These are phyloP conservation scores for Steatocranus sp. DNA, from an alignment of 2,797 vertebrate species.

Conservation along the genomic window DNA sequence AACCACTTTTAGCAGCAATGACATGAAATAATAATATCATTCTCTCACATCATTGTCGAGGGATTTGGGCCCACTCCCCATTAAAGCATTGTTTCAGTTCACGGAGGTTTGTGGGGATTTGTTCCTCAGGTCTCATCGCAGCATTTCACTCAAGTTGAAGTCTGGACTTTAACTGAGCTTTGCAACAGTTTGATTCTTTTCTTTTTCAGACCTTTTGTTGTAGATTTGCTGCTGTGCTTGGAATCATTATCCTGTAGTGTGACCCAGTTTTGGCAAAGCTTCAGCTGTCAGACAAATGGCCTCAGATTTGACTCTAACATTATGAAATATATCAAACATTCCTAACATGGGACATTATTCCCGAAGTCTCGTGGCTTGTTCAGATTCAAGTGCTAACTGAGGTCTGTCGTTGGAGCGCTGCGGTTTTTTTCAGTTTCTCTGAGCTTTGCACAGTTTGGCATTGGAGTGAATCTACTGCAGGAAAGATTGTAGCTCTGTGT, in stretches of 20 bases:
- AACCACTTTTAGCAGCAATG: neutral
- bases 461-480: neutral
- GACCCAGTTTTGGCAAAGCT: neutral
- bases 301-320: neutral
- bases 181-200: neutral
- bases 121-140: neutral
- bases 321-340: neutral
- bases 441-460: neutral
- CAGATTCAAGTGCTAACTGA: neutral
- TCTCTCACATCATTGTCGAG: neutral
- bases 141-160: neutral
- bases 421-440: neutral
- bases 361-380: accelerated
- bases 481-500: neutral
- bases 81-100: neutral
- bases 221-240: neutral
- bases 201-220: neutral
- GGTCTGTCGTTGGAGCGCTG: neutral
- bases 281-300: neutral
- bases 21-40: neutral
- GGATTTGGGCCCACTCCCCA: neutral
- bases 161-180: neutral
- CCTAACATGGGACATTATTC: neutral
- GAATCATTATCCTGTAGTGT: neutral
- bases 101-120: neutral